phyloP scores from a whole-genome alignment of 2,888 invertebrate species.

The Elegia similella region DNA sequence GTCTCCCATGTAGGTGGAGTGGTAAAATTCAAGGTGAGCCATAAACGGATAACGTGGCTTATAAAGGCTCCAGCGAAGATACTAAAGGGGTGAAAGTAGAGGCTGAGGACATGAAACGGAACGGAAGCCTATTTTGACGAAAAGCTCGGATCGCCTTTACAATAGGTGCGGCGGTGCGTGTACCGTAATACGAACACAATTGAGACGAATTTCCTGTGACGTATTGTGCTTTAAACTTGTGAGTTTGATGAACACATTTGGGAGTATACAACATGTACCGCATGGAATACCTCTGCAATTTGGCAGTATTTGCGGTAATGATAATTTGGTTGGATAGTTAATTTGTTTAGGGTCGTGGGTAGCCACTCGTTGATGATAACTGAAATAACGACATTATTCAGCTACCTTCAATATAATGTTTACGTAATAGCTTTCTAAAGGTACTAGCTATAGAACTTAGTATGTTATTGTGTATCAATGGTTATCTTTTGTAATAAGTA shows the following conservation, averaged over 20 bases:
- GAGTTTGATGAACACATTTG: slow-evolving; percentile 16
- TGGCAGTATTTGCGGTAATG: neutral
- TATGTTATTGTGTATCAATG: too few relatives aligned
- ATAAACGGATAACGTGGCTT: slow-evolving; percentile 49
- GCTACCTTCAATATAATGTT: too few relatives aligned
- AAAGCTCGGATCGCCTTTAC: slow-evolving; percentile 37
- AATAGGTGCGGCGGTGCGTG: slow-evolving; percentile 38
- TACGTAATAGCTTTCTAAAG: too few relatives aligned
- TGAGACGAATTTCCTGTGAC: slow-evolving; percentile 14
- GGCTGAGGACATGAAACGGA: slow-evolving; percentile 37
- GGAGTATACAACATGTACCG: slow-evolving; percentile 8
- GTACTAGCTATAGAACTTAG: too few relatives aligned
- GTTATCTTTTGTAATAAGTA: too few relatives aligned
- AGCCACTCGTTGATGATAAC: too few relatives aligned
- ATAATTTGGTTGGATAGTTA: neutral
- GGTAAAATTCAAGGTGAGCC: slow-evolving; percentile 48
- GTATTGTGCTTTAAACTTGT: slow-evolving; percentile 8
- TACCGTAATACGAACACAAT: slow-evolving; percentile 61
- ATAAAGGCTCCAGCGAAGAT: slow-evolving; percentile 42
- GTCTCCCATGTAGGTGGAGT: slow-evolving; percentile 8
- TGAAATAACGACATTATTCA: too few relatives aligned
- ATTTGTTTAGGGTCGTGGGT: slow-evolving; percentile 2
- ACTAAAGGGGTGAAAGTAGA: slow-evolving; percentile 37
- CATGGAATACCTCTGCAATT: neutral
- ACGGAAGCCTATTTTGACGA: slow-evolving; percentile 48